Evolutionary conservation across 2,797 vertebrate genomes (phyloP).

Genomic region (Bovichtus variegatus): DNA sequence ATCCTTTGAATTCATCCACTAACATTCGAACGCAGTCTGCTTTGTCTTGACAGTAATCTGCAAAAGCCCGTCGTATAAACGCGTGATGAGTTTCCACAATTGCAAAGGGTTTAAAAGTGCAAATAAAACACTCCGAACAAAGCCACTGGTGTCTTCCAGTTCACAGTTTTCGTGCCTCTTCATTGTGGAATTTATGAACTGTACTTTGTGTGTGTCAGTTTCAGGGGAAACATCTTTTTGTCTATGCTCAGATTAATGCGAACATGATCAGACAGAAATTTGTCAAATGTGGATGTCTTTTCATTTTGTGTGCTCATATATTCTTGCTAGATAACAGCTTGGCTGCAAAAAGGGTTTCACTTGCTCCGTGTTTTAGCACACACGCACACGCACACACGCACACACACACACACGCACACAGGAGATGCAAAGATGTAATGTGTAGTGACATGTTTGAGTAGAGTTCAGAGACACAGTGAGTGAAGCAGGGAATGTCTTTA

Average conservation of each 20-base stretch:
- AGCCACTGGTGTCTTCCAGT: not conserved
- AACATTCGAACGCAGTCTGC: constrained; percentile 13
- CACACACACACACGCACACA: constrained; percentile 3
- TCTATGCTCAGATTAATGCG: constrained; percentile 27
- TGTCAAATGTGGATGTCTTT: constrained; percentile 19
- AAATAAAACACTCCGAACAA: not conserved
- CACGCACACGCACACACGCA: constrained; percentile 11
- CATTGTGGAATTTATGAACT: not conserved
- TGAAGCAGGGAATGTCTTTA: constrained; percentile 69
- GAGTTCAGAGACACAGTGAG: constrained; percentile 68
- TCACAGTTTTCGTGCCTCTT: not conserved
- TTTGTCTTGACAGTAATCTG: not conserved
- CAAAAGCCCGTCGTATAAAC: not conserved
- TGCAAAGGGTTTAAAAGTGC: not conserved
- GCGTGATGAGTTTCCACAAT: not conserved
- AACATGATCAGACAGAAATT: constrained; percentile 36
- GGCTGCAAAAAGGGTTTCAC: constrained; percentile 39
- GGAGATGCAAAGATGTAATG: constrained; percentile 59
- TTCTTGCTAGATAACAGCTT: constrained; percentile 27
- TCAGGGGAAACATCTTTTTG: constrained; percentile 27
- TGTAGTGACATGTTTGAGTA: constrained; percentile 71
- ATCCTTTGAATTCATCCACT: constrained; percentile 12
- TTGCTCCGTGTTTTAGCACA: constrained; percentile 2
- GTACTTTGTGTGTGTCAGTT: constrained; percentile 10
- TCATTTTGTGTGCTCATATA: constrained; percentile 17